Conservation (phyloP, 2,888 invertebrate genomes). For the Melieria picta region DNA sequence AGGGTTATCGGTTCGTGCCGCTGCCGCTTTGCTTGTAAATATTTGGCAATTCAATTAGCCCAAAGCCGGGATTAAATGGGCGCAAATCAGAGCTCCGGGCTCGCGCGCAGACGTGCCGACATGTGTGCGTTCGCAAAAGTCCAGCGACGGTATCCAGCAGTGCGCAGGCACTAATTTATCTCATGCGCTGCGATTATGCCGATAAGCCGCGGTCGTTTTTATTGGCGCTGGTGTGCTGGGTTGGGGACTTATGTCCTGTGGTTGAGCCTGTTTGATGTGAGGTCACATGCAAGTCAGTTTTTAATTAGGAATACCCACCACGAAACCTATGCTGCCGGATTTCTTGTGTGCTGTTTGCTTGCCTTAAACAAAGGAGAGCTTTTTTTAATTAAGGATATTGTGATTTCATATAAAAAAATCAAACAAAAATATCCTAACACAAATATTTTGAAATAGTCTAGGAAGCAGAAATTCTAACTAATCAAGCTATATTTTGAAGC, state of each 20-base stretch:
- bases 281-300: not conserved
- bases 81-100: conserved; percentile 18
- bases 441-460: too few species aligned
- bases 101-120: not conserved
- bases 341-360: not conserved
- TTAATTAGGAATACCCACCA: too few species aligned
- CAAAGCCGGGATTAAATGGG: conserved; percentile 57
- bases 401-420: too few species aligned
- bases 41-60: conserved; percentile 65
- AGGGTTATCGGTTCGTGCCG: not conserved
- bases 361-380: too few species aligned
- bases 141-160: conserved; percentile 3
- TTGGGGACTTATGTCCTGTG: not conserved
- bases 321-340: not conserved
- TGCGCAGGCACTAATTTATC: conserved; percentile 13
- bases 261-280: conserved; percentile 6
- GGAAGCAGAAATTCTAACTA: too few species aligned
- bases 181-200: conserved; percentile 33
- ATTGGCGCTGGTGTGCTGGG: not conserved
- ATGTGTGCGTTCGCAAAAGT: conserved; percentile 4
- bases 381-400: too few species aligned
- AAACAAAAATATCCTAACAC: too few species aligned
- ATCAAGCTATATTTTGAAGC: too few species aligned
- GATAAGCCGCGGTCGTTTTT: conserved; percentile 9
- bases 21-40: conserved; percentile 48